phyloP scores from a whole-genome alignment of 2,888 invertebrate species.

The Spodoptera picta region DNA sequence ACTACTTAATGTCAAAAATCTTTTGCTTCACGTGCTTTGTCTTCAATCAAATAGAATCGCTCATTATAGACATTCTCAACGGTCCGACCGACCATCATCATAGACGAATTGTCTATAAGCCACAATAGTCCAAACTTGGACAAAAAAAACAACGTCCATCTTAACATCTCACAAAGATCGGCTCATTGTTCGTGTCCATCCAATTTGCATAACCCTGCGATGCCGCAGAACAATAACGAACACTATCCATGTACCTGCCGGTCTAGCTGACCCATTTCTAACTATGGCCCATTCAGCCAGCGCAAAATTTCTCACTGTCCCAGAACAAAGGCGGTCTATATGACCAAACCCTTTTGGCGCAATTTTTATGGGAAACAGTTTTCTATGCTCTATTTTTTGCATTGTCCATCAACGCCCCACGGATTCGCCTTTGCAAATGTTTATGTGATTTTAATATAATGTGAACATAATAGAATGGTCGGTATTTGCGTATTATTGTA shows the following conservation, averaged over 20 bases:
- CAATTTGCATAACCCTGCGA: slow-evolving; percentile 85
- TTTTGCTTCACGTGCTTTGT: too few relatives aligned
- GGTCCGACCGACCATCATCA: not conserved
- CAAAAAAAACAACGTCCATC: slow-evolving; percentile 37
- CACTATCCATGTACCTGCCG: slow-evolving; percentile 70
- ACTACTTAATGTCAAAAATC: too few relatives aligned
- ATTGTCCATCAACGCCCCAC: slow-evolving; percentile 81
- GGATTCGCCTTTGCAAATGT: slow-evolving; percentile 82
- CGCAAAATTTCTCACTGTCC: slow-evolving; percentile 86
- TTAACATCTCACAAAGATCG: slow-evolving; percentile 65
- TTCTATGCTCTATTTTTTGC: slow-evolving; percentile 87
- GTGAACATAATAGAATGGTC: slow-evolving; percentile 70
- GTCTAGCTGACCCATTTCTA: slow-evolving; percentile 84
- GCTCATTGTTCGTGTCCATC: slow-evolving; percentile 70
- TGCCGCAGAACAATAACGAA: slow-evolving; percentile 68
- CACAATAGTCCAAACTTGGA: slow-evolving; percentile 1
- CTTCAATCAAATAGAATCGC: too few relatives aligned
- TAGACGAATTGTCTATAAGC: slow-evolving; percentile 6
- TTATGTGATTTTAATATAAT: slow-evolving; percentile 81
- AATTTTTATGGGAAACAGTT: slow-evolving; percentile 86
- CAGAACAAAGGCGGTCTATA: slow-evolving; percentile 73
- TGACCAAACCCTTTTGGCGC: slow-evolving; percentile 82
- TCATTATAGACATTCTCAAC: too few relatives aligned
- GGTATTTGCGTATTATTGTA: slow-evolving; percentile 66
- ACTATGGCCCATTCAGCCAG: slow-evolving; percentile 71